Percentiles rank a stretch among this genome's conserved stretches.
Evolutionary conservation across 1,140 invertebrate genomes (phyloP).

Genomic region (Drosophila sulfurigaster): DNA sequence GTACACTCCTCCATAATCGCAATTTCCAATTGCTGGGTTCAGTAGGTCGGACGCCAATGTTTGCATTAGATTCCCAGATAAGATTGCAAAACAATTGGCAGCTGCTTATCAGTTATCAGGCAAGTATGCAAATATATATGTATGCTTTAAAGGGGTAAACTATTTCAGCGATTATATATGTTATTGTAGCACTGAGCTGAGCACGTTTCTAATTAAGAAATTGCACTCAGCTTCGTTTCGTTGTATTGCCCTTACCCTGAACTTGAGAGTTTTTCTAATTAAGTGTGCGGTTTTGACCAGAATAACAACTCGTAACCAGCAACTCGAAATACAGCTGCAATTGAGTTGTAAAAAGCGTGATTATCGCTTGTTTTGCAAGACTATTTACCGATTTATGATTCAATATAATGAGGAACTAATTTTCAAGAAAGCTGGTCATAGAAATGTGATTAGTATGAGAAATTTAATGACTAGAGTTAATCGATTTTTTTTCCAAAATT

Average conservation of each 20-base stretch:
- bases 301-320: no score
- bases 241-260: constrained; percentile 27
- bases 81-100: constrained; percentile 44
- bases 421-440: no score
- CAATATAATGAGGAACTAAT: no score
- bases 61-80: constrained; percentile 50
- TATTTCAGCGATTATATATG: constrained; percentile 2
- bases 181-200: not conserved
- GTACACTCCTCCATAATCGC: not conserved
- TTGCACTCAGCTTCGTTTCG: not conserved
- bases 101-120: constrained; percentile 6
- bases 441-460: no score
- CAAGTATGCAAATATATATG: constrained; percentile 22
- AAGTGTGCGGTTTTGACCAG: constrained; percentile 5
- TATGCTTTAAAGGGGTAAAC: not conserved
- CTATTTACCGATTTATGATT: no score
- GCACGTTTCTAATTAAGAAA: constrained; percentile 68
- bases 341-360: no score
- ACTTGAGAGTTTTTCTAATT: constrained; percentile 49
- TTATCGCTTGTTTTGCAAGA: no score
- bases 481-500: no score
- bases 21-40: not conserved
- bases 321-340: not conserved
- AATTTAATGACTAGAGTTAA: no score
- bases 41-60: constrained; percentile 32